Conservation (phyloP, 2,888 invertebrate genomes). For the Rhamphomyia laevipes region DNA sequence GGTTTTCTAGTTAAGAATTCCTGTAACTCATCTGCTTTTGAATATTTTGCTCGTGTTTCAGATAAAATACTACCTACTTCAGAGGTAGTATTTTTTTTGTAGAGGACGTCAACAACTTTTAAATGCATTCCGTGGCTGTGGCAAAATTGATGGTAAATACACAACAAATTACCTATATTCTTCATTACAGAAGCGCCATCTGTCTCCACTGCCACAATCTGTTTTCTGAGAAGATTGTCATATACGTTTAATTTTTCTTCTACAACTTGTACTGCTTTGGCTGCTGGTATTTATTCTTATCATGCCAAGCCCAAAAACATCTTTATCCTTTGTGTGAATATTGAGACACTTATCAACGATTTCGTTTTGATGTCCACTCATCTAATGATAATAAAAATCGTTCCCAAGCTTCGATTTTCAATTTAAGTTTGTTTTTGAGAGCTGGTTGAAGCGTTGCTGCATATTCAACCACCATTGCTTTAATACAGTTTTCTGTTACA, state of each 20-base stretch:
- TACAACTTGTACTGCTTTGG: background rate
- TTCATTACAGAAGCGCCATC: slow-evolving; percentile 14
- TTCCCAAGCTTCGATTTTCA: background rate
- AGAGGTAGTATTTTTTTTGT: background rate
- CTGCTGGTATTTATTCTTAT: background rate
- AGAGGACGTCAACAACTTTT: slow-evolving; percentile 13
- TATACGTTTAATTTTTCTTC: slow-evolving; percentile 10
- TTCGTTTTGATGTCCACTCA: too few relatives aligned
- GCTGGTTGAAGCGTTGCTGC: background rate
- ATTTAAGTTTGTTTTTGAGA: background rate
- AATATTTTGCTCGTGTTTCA: background rate
- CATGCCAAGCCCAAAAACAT: background rate
- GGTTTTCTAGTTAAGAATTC: background rate
- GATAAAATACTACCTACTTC: background rate
- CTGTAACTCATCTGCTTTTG: background rate
- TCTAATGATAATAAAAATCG: too few relatives aligned
- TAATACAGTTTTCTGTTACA: background rate
- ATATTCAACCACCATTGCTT: background rate
- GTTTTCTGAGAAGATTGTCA: slow-evolving; percentile 5
- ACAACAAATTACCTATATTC: slow-evolving; percentile 11
- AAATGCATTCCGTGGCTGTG: slow-evolving; percentile 15
- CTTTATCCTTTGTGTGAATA: too few relatives aligned
- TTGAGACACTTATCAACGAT: too few relatives aligned
- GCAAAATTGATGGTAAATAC: slow-evolving; percentile 14
- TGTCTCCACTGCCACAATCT: slow-evolving; percentile 14